Percentiles rank a stretch among this genome's conserved stretches.
phyloP scores from a whole-genome alignment of 1,140 invertebrate genomes.

The Ooceraea biroi region DNA sequence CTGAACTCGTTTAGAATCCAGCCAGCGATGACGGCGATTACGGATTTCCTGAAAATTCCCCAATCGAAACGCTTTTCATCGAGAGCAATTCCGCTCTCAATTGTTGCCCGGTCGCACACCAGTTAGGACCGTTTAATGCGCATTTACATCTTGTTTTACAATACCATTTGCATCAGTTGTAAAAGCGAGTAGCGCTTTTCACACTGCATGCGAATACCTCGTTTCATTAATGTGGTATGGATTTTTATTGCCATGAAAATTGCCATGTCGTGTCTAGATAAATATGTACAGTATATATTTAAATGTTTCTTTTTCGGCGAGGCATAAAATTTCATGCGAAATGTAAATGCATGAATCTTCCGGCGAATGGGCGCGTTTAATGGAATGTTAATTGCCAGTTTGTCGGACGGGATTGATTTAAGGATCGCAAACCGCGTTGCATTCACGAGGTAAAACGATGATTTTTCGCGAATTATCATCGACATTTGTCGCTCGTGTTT shows the following conservation, averaged over 20 bases:
- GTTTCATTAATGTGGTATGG: conserved; percentile 26
- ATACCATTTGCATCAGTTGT: conserved; percentile 12
- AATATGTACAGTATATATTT: too few species aligned
- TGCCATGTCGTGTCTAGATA: too few species aligned
- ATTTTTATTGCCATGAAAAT: conserved; percentile 36
- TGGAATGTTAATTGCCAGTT: conserved; percentile 36
- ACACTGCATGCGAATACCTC: conserved; percentile 16
- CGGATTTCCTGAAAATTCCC: neutral
- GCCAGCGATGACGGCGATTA: neutral
- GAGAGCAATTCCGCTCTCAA: neutral
- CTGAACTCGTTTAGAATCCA: neutral
- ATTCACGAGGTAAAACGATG: conserved; percentile 13
- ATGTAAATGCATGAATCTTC: conserved; percentile 36
- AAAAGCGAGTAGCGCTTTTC: neutral
- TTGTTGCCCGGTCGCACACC: neutral
- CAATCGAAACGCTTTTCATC: neutral
- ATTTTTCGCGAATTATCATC: conserved; percentile 40
- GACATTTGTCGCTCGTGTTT: conserved; percentile 36
- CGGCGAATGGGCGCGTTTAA: conserved; percentile 36
- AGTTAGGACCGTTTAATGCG: conserved; percentile 14
- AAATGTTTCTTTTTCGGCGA: neutral
- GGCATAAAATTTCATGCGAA: conserved; percentile 39
- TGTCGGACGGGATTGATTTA: conserved; percentile 21
- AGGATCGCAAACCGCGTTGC: neutral
- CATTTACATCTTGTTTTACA: conserved; percentile 32